Evolutionary conservation across 2,888 invertebrate genomes (phyloP), one percentile per base, ranked within the genome.

Genomic region (Lobophora halterata): DNA sequence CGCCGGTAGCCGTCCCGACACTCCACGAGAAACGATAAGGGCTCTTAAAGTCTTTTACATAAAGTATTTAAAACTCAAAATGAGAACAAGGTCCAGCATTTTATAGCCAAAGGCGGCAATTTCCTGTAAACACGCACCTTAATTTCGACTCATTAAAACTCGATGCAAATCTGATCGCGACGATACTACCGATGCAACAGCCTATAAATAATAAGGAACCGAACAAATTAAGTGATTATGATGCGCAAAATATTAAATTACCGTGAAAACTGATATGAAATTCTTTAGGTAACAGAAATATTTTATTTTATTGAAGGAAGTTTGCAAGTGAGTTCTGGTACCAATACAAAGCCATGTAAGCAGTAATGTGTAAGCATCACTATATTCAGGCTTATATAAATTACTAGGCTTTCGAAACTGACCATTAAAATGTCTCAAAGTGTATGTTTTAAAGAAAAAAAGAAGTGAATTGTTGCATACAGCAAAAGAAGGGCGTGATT

Each of bases 401-500:
- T n/a, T n/a, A n/a, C n/a, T n/a, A n/a, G n/a, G n/a, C n/a, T n/a
- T n/a, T n/a, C n/a, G n/a, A n/a, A n/a, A n/a, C n/a, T n/a, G n/a
- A n/a, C n/a, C n/a, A n/a, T n/a, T n/a, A n/a, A n/a, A n/a, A n/a
- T n/a, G n/a, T n/a, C n/a, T n/a, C n/a, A n/a, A n/a, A n/a, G n/a
- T n/a, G n/a, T n/a, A n/a, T n/a, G n/a, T n/a, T n/a, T n/a, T n/a
- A n/a, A n/a, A n/a, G n/a, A n/a, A n/a, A n/a, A n/a, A n/a, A n/a
- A n/a, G n/a, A n/a, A n/a, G n/a, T 33, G 20, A 21, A 25, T 10
- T 30, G 14, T 19, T 23, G 27, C 26, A 7, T 19, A 14, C 69
- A 69, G 61, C 49, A 58, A 76, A 81, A 80, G 72, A 80, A 82
- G 81, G 80, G 77, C 79, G 65, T n/a, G 53, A 64, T 79, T 78